These are phyloP conservation scores for Rallus crepitans DNA, from an alignment of 2,797 vertebrate species.

Conservation along the genomic window DNA sequence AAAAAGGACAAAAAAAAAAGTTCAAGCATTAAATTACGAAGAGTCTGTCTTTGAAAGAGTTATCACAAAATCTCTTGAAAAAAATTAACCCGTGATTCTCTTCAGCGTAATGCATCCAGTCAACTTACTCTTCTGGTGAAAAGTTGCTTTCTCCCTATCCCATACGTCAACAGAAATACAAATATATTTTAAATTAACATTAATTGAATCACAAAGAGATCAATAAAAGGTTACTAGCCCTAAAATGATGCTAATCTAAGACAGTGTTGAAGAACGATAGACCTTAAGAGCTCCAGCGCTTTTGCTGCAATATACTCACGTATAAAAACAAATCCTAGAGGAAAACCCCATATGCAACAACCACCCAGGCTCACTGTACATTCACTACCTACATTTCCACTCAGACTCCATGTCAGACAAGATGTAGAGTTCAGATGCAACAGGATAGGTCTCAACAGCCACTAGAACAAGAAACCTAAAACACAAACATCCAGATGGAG, in stretches of 20 bases:
- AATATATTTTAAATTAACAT: background rate
- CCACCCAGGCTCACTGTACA: background rate
- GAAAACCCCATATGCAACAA: background rate
- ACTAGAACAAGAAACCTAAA: background rate
- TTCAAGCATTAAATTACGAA: constrained; percentile 47
- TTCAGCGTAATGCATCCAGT: background rate
- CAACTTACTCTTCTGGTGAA: background rate
- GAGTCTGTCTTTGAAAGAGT: background rate
- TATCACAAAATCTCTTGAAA: background rate
- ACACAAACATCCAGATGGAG: background rate
- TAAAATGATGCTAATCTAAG: background rate
- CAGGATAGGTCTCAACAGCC: background rate
- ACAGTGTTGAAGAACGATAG: background rate
- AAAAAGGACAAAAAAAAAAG: background rate
- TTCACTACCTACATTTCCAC: background rate
- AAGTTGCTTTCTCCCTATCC: background rate
- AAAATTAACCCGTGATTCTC: background rate
- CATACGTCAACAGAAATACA: background rate
- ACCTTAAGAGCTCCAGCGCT: background rate
- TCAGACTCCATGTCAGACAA: background rate
- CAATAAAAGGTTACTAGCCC: background rate
- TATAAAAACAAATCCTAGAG: background rate
- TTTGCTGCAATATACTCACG: background rate
- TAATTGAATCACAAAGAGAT: background rate
- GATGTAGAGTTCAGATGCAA: background rate